phyloP scores from a whole-genome alignment of 2,888 invertebrate species.

The Leptura quadrifasciata region DNA sequence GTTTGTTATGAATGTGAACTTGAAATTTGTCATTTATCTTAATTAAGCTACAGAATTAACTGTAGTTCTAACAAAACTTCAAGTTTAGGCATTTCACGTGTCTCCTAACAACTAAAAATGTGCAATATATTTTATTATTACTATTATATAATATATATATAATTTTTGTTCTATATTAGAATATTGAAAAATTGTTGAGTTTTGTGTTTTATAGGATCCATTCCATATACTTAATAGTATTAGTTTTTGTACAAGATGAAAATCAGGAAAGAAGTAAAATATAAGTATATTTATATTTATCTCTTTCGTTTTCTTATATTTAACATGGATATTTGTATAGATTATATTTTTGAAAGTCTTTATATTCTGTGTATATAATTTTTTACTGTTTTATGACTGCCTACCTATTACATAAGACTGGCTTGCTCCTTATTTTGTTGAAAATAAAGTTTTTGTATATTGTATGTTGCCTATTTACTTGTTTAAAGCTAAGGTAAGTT shows the following conservation, averaged over 20 bases:
- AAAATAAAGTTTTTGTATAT: background rate
- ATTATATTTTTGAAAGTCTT: background rate
- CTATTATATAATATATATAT: slow-evolving; percentile 1
- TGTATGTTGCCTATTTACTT: background rate
- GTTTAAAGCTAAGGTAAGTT: no score
- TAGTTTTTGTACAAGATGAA: background rate
- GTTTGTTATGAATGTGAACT: no score
- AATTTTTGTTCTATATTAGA: slow-evolving; percentile 1
- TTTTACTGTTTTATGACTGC: background rate
- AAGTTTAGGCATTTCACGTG: background rate
- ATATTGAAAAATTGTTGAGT: background rate
- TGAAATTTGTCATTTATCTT: no score
- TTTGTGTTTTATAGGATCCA: background rate
- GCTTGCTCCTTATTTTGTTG: background rate
- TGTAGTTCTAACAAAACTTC: no score
- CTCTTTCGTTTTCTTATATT: background rate
- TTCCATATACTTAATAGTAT: background rate
- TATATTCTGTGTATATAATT: background rate
- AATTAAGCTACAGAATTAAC: no score
- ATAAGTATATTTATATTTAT: background rate
- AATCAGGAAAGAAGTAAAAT: slow-evolving; percentile 3
- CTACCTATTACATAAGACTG: background rate
- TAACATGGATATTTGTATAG: background rate
- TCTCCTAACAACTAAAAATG: background rate
- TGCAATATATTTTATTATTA: background rate